These are phyloP conservation scores for Nycticryphes semicollaris DNA, from an alignment of 2,113 vertebrate species.

Conservation along the genomic window DNA sequence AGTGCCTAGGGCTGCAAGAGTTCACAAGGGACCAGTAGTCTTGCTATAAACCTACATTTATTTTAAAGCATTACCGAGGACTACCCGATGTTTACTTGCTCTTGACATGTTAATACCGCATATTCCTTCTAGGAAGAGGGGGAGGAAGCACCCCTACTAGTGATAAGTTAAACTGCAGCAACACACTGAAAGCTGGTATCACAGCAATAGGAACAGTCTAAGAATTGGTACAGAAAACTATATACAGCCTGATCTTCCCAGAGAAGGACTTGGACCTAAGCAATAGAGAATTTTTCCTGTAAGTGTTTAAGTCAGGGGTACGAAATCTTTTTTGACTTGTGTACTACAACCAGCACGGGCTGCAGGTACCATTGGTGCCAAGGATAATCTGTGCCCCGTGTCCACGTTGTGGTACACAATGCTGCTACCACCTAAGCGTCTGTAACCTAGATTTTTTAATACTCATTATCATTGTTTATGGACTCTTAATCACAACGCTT, in stretches of 20 bases:
- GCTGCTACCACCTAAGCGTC: not conserved
- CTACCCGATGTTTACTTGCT: not conserved
- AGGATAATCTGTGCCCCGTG: not conserved
- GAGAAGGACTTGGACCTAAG: not conserved
- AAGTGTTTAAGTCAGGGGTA: not conserved
- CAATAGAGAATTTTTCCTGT: too few relatives aligned
- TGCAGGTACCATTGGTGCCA: not conserved
- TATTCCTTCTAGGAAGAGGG: not conserved
- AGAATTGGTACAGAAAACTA: not conserved
- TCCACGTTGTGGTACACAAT: fast-evolving
- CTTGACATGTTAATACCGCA: not conserved
- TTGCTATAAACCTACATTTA: not conserved
- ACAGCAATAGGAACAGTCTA: not conserved
- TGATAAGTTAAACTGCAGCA: not conserved
- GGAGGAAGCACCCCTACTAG: not conserved
- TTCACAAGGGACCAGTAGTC: not conserved
- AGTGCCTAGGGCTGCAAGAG: not conserved
- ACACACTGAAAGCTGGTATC: not conserved
- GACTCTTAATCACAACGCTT: not conserved
- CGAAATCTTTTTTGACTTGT: not conserved
- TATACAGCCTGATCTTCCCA: not conserved
- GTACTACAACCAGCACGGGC: not conserved
- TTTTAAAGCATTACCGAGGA: not conserved
- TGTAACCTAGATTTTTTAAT: not conserved
- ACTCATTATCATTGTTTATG: not conserved